These are phyloP conservation scores for Lithophane semibrunnea DNA, from an alignment of 2,888 invertebrate species.

Conservation along the genomic window DNA sequence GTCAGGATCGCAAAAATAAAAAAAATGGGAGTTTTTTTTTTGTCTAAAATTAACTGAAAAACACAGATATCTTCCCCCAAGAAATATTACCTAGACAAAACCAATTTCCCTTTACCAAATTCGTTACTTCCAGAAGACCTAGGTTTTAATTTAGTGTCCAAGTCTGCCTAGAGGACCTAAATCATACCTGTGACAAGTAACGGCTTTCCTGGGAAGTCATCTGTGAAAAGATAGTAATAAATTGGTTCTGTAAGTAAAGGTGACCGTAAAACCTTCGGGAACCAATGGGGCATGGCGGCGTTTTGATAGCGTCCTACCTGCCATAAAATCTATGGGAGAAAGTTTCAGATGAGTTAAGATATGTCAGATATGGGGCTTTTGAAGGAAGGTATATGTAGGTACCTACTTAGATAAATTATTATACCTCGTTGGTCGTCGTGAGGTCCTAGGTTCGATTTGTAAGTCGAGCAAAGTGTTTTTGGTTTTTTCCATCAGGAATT, in stretches of 20 bases:
- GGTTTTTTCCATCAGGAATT: too few relatives aligned
- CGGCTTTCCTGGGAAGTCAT: constrained; percentile 73
- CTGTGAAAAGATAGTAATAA: constrained; percentile 84
- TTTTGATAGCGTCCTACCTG: constrained; percentile 58
- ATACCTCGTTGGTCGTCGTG: not conserved
- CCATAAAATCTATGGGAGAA: constrained; percentile 46
- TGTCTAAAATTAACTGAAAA: not conserved
- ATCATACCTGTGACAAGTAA: constrained; percentile 84
- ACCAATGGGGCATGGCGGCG: constrained; percentile 75
- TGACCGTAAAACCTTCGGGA: constrained; percentile 73
- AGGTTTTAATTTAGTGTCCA: constrained; percentile 80
- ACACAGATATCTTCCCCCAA: not conserved
- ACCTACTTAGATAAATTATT: too few relatives aligned
- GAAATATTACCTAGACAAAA: constrained; percentile 39
- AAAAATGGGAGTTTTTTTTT: not conserved
- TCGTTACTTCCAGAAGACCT: constrained; percentile 62
- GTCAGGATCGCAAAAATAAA: too few relatives aligned
- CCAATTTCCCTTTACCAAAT: constrained; percentile 53
- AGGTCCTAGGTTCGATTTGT: too few relatives aligned
- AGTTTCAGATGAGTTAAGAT: constrained; percentile 30
- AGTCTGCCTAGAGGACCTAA: constrained; percentile 79
- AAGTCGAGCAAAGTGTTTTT: not conserved
- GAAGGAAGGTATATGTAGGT: not conserved
- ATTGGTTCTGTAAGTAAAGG: constrained; percentile 72
- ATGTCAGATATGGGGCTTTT: constrained; percentile 7